These are phyloP conservation scores for Reticulitermes speratus DNA, from an alignment of 1,140 invertebrate species.

Conservation along the genomic window DNA sequence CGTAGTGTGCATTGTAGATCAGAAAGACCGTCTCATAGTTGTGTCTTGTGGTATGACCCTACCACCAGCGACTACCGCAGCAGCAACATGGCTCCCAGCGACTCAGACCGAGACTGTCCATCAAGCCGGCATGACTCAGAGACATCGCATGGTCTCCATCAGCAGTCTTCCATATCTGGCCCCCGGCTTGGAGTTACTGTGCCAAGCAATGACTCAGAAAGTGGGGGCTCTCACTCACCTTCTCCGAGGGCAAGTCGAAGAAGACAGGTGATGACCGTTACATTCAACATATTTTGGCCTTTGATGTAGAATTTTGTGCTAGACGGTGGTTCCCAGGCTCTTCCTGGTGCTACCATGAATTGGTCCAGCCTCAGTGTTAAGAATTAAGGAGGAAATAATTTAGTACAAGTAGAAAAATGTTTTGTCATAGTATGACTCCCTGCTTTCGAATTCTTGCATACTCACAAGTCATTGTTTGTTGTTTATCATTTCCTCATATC, in stretches of 20 bases:
- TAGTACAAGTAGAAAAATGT: too few species aligned
- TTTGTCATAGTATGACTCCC: too few species aligned
- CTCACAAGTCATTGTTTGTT: too few species aligned
- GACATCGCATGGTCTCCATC: slow-evolving; percentile 45
- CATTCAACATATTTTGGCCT: too few species aligned
- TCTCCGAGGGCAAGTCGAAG: slow-evolving; percentile 79
- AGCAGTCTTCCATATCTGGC: slow-evolving; percentile 42
- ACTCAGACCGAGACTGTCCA: slow-evolving; percentile 79
- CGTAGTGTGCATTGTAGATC: not conserved
- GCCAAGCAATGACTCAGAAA: slow-evolving; percentile 78
- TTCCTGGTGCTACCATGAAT: too few species aligned
- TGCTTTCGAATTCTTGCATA: too few species aligned
- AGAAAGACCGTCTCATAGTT: slow-evolving; percentile 37
- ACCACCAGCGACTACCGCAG: slow-evolving; percentile 86
- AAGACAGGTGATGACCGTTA: slow-evolving; percentile 59
- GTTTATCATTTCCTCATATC: too few species aligned
- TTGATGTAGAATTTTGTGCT: too few species aligned
- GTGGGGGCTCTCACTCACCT: slow-evolving; percentile 81
- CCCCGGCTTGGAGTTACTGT: slow-evolving; percentile 65
- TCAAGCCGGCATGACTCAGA: slow-evolving; percentile 65
- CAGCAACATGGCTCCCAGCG: slow-evolving; percentile 81
- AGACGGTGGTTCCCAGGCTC: too few species aligned
- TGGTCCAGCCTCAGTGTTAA: too few species aligned
- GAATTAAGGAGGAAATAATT: too few species aligned
- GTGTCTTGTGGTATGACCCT: slow-evolving; percentile 29